A percentile compares a stretch with the other conserved stretches of the same genome.
Conservation (phyloP, 2,113 vertebrate species). For the Tauraco erythrolophus region DNA sequence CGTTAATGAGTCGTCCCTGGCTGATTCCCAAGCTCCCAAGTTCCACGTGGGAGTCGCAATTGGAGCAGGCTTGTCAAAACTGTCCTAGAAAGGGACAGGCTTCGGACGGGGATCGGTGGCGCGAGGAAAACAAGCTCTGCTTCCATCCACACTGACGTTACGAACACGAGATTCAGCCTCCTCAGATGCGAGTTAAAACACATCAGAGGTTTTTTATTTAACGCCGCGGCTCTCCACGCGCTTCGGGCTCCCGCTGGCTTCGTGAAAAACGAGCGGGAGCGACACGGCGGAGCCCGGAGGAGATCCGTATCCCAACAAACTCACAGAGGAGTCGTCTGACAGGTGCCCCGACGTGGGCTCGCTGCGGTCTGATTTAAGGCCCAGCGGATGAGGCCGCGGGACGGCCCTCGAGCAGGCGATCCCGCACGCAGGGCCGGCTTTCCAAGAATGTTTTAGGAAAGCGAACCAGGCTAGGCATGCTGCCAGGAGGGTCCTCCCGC, state of each 20-base stretch:
- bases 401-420: background rate
- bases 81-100: background rate
- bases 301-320: background rate
- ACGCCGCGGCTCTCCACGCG: background rate
- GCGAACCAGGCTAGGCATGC: background rate
- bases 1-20: background rate
- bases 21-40: background rate
- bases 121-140: background rate
- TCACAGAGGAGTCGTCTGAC: accelerated
- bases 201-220: background rate
- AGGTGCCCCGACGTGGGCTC: background rate
- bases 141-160: background rate
- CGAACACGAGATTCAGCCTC: background rate
- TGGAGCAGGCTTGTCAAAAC: background rate
- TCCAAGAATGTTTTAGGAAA: background rate
- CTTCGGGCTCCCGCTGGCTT: accelerated
- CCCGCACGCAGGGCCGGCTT: background rate
- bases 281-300: background rate
- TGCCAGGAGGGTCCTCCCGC: accelerated
- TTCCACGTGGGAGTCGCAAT: background rate
- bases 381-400: background rate
- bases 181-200: background rate
- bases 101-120: background rate
- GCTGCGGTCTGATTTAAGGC: background rate
- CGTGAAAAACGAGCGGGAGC: accelerated